These are phyloP conservation scores for Dione vanillae DNA, from an alignment of 2,888 invertebrate species.

Conservation along the genomic window DNA sequence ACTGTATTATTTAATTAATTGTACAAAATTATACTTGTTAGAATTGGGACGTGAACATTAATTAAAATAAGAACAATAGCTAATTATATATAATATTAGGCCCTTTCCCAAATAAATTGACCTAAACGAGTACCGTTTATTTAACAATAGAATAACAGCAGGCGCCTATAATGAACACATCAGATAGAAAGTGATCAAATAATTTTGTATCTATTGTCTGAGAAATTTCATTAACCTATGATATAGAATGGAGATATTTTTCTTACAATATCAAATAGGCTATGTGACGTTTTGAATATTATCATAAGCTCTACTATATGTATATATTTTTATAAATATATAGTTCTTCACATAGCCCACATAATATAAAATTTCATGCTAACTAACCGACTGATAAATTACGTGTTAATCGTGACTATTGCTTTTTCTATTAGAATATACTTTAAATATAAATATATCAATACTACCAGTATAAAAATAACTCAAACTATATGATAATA, in stretches of 20 bases:
- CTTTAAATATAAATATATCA: too few species aligned
- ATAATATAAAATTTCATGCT: too few species aligned
- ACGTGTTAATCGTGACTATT: too few species aligned
- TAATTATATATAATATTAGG: conserved; percentile 3
- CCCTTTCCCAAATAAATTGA: conserved; percentile 11
- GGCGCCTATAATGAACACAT: conserved; percentile 36
- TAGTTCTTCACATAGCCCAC: too few species aligned
- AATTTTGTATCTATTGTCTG: conserved; percentile 30
- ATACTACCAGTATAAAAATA: too few species aligned
- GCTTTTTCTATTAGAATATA: too few species aligned
- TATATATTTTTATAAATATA: too few species aligned
- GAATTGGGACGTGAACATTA: background rate
- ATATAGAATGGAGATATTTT: background rate
- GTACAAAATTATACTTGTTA: background rate
- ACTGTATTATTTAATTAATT: background rate
- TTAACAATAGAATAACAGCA: conserved; percentile 38
- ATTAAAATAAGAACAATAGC: background rate
- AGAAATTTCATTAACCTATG: conserved; percentile 30
- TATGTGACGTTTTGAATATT: too few species aligned
- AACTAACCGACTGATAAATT: too few species aligned
- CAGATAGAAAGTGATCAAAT: conserved; percentile 38
- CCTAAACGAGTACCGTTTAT: conserved; percentile 25
- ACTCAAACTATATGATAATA: too few species aligned
- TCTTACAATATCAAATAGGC: too few species aligned
- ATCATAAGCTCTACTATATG: too few species aligned